phyloP scores from a whole-genome alignment of 2,113 vertebrate species.

The Sylvilagus bachmani region DNA sequence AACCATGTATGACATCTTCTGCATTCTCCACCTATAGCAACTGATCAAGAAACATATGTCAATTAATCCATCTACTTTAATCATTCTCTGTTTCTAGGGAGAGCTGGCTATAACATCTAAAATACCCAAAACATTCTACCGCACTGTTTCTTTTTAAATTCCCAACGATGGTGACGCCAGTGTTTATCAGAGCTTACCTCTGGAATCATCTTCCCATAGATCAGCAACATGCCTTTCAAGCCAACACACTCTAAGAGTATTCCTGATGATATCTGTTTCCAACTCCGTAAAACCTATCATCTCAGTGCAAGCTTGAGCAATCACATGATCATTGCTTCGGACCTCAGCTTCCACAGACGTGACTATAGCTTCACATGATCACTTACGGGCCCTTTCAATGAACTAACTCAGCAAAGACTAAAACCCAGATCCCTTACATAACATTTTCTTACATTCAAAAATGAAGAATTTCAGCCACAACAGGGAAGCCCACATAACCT shows the following conservation, averaged over 20 bases:
- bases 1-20: not conserved
- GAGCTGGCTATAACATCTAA: not conserved
- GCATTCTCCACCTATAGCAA: not conserved
- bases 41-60: slow-evolving; percentile 28
- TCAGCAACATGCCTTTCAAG: slow-evolving; percentile 21
- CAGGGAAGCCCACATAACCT: not conserved
- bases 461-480: not conserved
- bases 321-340: not conserved
- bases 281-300: not conserved
- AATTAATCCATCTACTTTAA: slow-evolving; percentile 25
- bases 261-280: not conserved
- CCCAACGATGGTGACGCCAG: not conserved
- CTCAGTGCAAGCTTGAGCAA: not conserved
- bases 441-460: slow-evolving; percentile 6
- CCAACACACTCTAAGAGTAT: not conserved
- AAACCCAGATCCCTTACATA: slow-evolving; percentile 10
- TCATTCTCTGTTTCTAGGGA: not conserved
- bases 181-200: slow-evolving; percentile 1
- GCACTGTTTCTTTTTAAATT: slow-evolving; percentile 24
- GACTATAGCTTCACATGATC: not conserved
- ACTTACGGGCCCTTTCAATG: not conserved
- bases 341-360: slow-evolving; percentile 18
- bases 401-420: not conserved
- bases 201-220: slow-evolving; percentile 3
- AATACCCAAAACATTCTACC: slow-evolving; percentile 1